Conservation (phyloP, 1,140 invertebrate species). For the Anastrepha ludens region DNA sequence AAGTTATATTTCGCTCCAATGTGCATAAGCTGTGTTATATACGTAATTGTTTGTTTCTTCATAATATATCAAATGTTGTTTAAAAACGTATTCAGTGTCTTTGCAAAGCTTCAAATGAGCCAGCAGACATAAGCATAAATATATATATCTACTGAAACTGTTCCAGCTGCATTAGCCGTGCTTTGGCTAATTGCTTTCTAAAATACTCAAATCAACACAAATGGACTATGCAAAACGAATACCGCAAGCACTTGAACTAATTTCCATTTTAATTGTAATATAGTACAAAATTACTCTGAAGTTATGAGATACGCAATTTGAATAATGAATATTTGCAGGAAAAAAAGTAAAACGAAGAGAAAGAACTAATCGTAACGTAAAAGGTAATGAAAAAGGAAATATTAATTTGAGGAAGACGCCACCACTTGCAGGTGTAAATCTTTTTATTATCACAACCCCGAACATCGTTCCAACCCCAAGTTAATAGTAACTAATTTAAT, state of each 20-base stretch:
- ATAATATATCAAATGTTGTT: too few relatives aligned
- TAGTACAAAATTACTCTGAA: conserved; percentile 19
- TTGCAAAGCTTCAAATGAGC: too few relatives aligned
- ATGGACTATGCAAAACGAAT: background rate
- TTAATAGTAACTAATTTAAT: conserved; percentile 49
- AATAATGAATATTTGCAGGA: background rate
- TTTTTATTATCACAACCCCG: background rate
- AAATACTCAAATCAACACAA: conserved; percentile 37
- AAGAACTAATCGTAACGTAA: background rate
- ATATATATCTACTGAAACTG: too few relatives aligned
- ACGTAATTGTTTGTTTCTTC: too few relatives aligned
- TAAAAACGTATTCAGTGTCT: too few relatives aligned
- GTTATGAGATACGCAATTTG: background rate
- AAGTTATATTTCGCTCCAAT: too few relatives aligned
- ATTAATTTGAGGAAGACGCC: background rate
- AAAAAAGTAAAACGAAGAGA: background rate
- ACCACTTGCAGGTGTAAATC: conserved; percentile 35
- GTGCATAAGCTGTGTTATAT: too few relatives aligned
- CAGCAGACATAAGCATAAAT: too few relatives aligned
- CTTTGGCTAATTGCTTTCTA: background rate
- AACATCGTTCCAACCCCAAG: background rate
- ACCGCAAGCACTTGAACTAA: background rate
- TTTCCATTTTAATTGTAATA: conserved; percentile 52
- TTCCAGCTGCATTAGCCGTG: background rate
- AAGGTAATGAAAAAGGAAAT: conserved; percentile 14